Evolutionary conservation across 2,113 vertebrate genomes (phyloP), one percentile per base, ranked within the genome.

Genomic region (Lophotis ruficrista): DNA sequence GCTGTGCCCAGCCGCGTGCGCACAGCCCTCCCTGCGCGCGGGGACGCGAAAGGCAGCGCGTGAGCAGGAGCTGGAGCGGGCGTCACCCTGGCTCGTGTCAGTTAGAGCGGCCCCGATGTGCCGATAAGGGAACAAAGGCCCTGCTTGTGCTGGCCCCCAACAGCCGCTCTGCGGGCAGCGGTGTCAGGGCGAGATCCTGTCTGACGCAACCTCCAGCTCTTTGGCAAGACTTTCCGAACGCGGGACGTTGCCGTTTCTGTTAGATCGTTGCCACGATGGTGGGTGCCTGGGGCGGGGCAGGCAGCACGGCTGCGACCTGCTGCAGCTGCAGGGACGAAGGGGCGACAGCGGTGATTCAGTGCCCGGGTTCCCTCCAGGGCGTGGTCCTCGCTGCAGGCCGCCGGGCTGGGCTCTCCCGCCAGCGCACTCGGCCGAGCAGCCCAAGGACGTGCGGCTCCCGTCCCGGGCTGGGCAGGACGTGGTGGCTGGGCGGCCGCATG

Each of bases 1-100:
- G 5, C 43, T 17, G 33, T 10, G 21, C 35, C 53, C 28, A 21
- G 38, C 41, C 2, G 0, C 3, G 7, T 2, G 11, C 8, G 37
- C 1, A 2, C 2, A 12, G 13, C 41, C 30, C 50, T 76, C 24
- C 30, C 70, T 16, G 18, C 0, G 22, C 0, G 2, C 1, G 6
- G n/a, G 66, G 48, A 33, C 1, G 0, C 1, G 64, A 50, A 17
- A 20, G 33, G 51, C 54, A 45, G 53, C 1, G 3, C 22, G 6
- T 14, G 30, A 37, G 33, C 23, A 5, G 82, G 53, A 56, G 14
- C 66, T 31, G 2, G 22, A 19, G 37, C 61, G 12, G 64, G 54
- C 2, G 10, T 56, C 28, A 1, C 50, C 30, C 51, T 16, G 13
- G 3, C 3, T 18, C 10, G 2, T 14, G 77, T n/a, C 90, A 2